Base-by-base conservation (phyloP, 2,888 invertebrate genomes). In the Metacarcinus magister region DNA sequence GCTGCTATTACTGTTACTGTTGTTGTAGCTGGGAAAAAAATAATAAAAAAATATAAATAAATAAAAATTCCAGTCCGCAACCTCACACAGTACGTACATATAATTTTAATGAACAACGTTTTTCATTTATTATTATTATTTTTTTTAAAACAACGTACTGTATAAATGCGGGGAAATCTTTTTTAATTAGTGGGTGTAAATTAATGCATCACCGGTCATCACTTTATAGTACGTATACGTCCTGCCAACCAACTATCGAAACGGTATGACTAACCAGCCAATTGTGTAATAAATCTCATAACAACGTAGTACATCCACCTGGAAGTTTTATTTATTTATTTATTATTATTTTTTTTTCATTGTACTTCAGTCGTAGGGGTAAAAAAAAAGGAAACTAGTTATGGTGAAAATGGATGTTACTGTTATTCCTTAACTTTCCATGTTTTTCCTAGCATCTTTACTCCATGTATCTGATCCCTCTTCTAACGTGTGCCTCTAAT, bases 61-160 rank as follows among this genome's bases (percentile, higher is more conserved):
- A 67, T n/a, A 67, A 67, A n/a, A n/a, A 4, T n/a, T 67, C n/a
- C 67, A 67, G 67, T 67, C 8, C 3, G 67, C n/a, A 67, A n/a
- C 67, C n/a, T n/a, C 23, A 67, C 67, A 67, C 67, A 67, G n/a
- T 19, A 67, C n/a, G 4, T 67, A n/a, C 23, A 67, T 67, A 19
- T n/a, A 67, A 0, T 23, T 2, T 67, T 67, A n/a, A n/a, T 67
- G 67, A 19, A n/a, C n/a, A 23, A 23, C n/a, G 67, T 67, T 19
- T 19, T 19, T 67, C 39, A 39, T 0, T 48, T 48, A 10, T 48
- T 48, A n/a, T 67, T 67, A 2, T n/a, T n/a, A n/a, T 67, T 67
- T 67, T 67, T 67, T 67, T 67, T 67, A n/a, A 67, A 67, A n/a
- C 67, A 67, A 67, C 67, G n/a, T n/a, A 67, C 67, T 4, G n/a